Evolutionary conservation across 2,113 vertebrate genomes (phyloP).

Genomic region (Indicator indicator): DNA sequence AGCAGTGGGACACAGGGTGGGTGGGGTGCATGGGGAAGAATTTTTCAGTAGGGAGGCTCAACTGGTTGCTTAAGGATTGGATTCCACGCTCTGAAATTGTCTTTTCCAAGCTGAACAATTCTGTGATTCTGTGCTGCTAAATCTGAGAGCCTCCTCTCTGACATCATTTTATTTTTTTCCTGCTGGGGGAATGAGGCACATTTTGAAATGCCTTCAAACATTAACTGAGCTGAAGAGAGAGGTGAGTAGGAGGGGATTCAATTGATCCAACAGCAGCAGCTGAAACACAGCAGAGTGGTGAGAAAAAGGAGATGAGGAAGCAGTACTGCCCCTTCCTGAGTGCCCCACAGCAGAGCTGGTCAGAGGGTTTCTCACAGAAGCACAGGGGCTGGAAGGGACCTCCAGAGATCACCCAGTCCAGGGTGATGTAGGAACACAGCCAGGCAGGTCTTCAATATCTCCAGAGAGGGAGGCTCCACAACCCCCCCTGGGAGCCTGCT

Average conservation of each 20-base stretch:
- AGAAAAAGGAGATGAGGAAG: background rate
- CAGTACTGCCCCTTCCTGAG: background rate
- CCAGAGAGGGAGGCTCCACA: too few species aligned
- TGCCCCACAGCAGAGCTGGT: background rate
- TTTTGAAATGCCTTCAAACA: conserved; percentile 54
- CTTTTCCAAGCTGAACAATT: too few species aligned
- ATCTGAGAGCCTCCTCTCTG: background rate
- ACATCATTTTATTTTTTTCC: background rate
- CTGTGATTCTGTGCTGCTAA: too few species aligned
- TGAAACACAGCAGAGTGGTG: conserved; percentile 34
- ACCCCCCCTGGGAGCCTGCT: too few species aligned
- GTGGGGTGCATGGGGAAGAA: background rate
- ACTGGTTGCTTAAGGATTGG: too few species aligned
- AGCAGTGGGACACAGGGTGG: background rate
- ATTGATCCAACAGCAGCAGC: background rate
- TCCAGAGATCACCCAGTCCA: too few species aligned
- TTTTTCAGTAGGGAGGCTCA: background rate
- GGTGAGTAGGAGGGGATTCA: conserved; percentile 8
- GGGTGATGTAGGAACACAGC: too few species aligned
- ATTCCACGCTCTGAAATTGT: too few species aligned
- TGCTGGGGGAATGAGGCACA: conserved; percentile 1
- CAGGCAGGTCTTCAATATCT: too few species aligned
- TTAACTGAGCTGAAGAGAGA: conserved; percentile 25
- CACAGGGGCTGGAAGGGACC: too few species aligned
- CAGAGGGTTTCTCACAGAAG: too few species aligned